Evolutionary conservation across 2,888 invertebrate genomes (phyloP), one percentile per base, ranked within the genome.

Genomic region (Mystacides longicornis): DNA sequence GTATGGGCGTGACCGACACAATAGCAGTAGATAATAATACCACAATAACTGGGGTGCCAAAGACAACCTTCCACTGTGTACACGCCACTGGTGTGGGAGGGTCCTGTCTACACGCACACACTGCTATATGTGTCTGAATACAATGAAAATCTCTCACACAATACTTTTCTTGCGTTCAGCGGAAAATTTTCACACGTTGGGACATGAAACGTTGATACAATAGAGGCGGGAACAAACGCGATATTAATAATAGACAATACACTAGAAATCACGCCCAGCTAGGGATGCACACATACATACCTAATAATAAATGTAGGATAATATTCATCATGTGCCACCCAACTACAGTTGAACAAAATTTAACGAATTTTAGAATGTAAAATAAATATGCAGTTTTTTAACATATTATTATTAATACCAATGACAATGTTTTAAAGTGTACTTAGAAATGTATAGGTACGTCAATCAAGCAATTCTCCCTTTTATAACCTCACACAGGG

Each of bases 1-100:
- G 27, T 37, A 37, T 37, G 37, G 37, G 37, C 37, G 37, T 37
- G 37, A n/a, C n/a, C n/a, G n/a, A n/a, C n/a, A n/a, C n/a, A n/a
- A n/a, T n/a, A n/a, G 37, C 37, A 3, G 16, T 37, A 3, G 14
- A 37, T 37, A 37, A 37, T 37, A 37, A 14, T 7, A 37, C 14
- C 3, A 3, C 16, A 37, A 37, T 37, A 14, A 37, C 37, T 37
- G 7, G 14, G 37, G 4, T 37, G 37, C 37, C 37, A 37, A 37
- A 37, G 37, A 37, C 37, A 37, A 37, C 37, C 37, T 37, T 37
- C 14, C 37, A 7, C 14, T 37, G 37, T 37, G 37, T n/a, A 37
- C 16, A n/a, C 37, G 37, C 14, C 16, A 14, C 16, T 3, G 3
- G 14, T 37, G 37, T 37, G 37, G 37, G 37, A 37, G 37, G 37